These are phyloP conservation scores for Drosophila ohnishii DNA, from an alignment of 1,140 invertebrate genomes.

Conservation along the genomic window DNA sequence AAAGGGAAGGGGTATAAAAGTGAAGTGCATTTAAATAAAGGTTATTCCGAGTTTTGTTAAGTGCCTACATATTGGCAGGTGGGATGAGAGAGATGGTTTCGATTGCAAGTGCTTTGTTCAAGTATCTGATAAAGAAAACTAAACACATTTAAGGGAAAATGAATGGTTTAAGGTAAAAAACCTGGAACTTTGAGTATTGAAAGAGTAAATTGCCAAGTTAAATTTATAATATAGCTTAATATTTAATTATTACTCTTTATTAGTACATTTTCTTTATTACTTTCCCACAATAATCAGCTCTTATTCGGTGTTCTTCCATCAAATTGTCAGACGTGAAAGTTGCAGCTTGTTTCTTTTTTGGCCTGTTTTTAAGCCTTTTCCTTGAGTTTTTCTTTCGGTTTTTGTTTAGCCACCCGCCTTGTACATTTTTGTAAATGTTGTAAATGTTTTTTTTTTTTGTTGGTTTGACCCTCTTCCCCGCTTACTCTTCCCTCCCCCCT, in stretches of 20 bases:
- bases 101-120: slow-evolving; percentile 10
- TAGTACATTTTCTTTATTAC: neutral
- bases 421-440: slow-evolving; percentile 6
- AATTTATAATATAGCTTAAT: too few species aligned
- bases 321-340: slow-evolving; percentile 66
- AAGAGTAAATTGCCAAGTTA: too few species aligned
- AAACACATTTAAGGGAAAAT: too few species aligned
- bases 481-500: neutral
- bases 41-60: slow-evolving; percentile 23
- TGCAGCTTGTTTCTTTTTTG: slow-evolving; percentile 14
- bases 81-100: neutral
- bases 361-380: slow-evolving; percentile 14
- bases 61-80: slow-evolving; percentile 20
- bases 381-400: slow-evolving; percentile 20
- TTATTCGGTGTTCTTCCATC: slow-evolving; percentile 19
- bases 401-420: slow-evolving; percentile 35
- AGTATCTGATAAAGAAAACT: neutral
- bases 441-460: slow-evolving; percentile 32
- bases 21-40: slow-evolving; percentile 30
- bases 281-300: slow-evolving; percentile 21
- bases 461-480: slow-evolving; percentile 5
- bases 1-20: neutral
- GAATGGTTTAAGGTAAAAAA: neutral
- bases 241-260: neutral
- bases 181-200: too few species aligned